Evolutionary conservation across 1,140 invertebrate genomes (phyloP).

Genomic region (Battus philenor): DNA sequence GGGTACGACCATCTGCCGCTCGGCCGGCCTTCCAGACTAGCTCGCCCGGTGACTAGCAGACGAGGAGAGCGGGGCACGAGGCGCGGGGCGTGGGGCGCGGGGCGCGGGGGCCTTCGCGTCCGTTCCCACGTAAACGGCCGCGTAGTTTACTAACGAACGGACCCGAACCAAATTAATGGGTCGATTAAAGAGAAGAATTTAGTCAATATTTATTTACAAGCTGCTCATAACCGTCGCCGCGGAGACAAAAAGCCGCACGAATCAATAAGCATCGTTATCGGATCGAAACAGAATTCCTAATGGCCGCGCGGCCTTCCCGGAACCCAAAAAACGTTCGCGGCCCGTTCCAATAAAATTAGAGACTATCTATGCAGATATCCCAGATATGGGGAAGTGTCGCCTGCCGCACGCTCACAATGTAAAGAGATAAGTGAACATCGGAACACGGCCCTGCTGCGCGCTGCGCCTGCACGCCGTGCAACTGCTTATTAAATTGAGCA

Average conservation of each 20-base stretch:
- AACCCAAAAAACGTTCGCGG: slow-evolving; percentile 39
- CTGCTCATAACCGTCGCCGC: slow-evolving; percentile 24
- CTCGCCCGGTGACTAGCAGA: too few relatives aligned
- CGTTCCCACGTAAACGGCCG: not conserved
- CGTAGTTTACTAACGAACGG: slow-evolving; percentile 6
- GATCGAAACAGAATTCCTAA: slow-evolving; percentile 30
- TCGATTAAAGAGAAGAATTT: slow-evolving; percentile 25
- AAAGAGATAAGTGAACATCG: too few relatives aligned
- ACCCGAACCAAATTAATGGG: slow-evolving; percentile 8
- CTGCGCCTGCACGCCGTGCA: too few relatives aligned
- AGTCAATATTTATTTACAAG: slow-evolving; percentile 28
- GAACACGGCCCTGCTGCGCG: too few relatives aligned
- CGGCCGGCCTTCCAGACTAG: too few relatives aligned
- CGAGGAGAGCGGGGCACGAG: not conserved
- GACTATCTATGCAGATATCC: slow-evolving; percentile 54
- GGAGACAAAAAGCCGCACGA: slow-evolving; percentile 20
- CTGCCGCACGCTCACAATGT: too few relatives aligned
- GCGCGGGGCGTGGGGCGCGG: not conserved
- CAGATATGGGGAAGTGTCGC: slow-evolving; percentile 39
- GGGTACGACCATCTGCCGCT: too few relatives aligned
- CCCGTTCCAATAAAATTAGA: slow-evolving; percentile 43
- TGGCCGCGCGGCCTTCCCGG: slow-evolving; percentile 28
- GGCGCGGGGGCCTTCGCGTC: not conserved
- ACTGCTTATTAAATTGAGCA: too few relatives aligned
- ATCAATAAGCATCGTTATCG: slow-evolving; percentile 28